A percentile compares a stretch with the other conserved stretches of the same genome.
Conservation (phyloP, 2,113 vertebrate genomes). For the Plotosus lineatus region DNA sequence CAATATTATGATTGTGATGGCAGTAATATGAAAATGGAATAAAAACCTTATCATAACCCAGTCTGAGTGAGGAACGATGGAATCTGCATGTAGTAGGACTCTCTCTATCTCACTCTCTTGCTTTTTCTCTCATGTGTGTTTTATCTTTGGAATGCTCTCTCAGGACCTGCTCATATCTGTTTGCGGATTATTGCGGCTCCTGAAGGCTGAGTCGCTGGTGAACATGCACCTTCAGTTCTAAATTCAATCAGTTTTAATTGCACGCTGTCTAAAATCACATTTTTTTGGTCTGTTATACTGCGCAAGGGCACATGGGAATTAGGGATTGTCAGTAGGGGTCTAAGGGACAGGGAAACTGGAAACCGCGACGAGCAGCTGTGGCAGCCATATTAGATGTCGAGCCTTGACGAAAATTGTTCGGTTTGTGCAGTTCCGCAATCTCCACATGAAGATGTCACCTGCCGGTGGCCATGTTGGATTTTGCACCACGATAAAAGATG, state of each 20-base stretch:
- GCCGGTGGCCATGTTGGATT: too few relatives aligned
- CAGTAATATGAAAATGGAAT: background rate
- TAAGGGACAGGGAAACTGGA: background rate
- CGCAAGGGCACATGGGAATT: background rate
- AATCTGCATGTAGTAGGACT: background rate
- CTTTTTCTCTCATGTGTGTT: constrained; percentile 70
- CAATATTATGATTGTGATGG: background rate
- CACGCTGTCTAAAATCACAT: background rate
- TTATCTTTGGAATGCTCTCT: constrained; percentile 99
- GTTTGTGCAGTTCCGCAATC: too few relatives aligned
- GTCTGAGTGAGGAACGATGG: background rate
- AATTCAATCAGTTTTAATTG: constrained; percentile 39
- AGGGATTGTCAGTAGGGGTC: background rate
- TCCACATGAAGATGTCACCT: too few relatives aligned
- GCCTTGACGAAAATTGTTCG: too few relatives aligned
- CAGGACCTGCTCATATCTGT: constrained; percentile 97
- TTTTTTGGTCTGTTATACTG: background rate
- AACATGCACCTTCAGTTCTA: constrained; percentile 90
- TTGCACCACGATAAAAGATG: too few relatives aligned
- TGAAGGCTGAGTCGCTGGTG: constrained; percentile 81
- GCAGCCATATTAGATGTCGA: too few relatives aligned
- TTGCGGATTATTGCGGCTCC: constrained; percentile 88
- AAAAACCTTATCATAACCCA: background rate
- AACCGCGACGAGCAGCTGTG: too few relatives aligned
- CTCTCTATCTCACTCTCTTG: too few relatives aligned